phyloP scores from a whole-genome alignment of 2,797 vertebrate species.

The Manis javanica region DNA sequence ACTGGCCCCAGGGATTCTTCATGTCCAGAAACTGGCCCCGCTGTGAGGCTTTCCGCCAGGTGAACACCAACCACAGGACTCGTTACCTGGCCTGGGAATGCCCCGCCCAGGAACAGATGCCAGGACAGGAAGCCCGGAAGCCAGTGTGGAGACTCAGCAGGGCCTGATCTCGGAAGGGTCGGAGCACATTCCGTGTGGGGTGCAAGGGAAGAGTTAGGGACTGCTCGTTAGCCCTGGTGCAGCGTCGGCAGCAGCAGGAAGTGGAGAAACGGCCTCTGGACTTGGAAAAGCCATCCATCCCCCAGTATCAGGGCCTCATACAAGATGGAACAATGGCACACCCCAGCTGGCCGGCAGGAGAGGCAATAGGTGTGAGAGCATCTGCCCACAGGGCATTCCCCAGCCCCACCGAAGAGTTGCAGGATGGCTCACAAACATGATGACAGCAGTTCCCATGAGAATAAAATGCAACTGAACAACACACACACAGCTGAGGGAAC shows the following conservation, averaged over 20 bases:
- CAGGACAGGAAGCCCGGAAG: background rate
- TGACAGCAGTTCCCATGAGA: background rate
- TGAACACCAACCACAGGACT: background rate
- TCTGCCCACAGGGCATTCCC: background rate
- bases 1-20: background rate
- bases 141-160: background rate
- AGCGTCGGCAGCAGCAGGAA: background rate
- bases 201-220: rapidly evolving
- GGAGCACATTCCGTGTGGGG: background rate
- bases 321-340: background rate
- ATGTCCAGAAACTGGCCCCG: rapidly evolving
- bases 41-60: background rate
- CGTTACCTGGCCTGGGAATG: background rate
- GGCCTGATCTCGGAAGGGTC: background rate
- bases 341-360: rapidly evolving
- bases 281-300: no score
- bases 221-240: background rate
- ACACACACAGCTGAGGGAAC: background rate
- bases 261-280: background rate
- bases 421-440: background rate
- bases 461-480: background rate
- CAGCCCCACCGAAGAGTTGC: background rate
- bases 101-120: background rate
- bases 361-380: no score
- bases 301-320: background rate